A percentile compares a stretch with the other conserved stretches of the same genome.
phyloP scores from a whole-genome alignment of 2,113 vertebrate genomes.

The Pterocles orientalis region DNA sequence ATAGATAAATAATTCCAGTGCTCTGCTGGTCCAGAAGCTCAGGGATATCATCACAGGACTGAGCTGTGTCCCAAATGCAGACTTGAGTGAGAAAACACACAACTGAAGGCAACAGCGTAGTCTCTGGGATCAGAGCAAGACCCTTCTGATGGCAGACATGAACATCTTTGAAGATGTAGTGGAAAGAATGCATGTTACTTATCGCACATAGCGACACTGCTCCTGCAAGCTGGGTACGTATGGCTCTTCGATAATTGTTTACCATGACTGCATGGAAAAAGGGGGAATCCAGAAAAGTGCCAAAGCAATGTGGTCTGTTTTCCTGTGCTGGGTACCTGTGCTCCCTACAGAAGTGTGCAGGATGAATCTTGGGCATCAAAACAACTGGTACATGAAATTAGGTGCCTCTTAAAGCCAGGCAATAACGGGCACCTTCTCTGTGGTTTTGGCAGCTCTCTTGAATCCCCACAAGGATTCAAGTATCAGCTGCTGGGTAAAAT shows the following conservation, averaged over 20 bases:
- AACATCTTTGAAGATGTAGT: not conserved
- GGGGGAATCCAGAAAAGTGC: not conserved
- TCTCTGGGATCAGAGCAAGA: not conserved
- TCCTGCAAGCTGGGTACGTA: fast-evolving
- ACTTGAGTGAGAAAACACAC: not conserved
- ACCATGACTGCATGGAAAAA: not conserved
- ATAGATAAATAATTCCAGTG: not conserved
- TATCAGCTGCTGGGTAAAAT: not conserved
- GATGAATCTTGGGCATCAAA: not conserved
- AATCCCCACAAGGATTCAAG: not conserved
- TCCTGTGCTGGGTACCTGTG: not conserved
- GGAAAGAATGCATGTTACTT: not conserved
- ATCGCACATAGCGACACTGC: not conserved
- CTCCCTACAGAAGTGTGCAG: not conserved
- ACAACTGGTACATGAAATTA: not conserved
- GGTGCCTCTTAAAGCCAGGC: not conserved
- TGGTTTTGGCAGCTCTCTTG: not conserved
- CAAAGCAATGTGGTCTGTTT: not conserved
- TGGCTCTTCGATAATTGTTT: not conserved
- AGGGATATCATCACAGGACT: not conserved
- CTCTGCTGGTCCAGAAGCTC: not conserved
- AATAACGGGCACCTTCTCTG: not conserved
- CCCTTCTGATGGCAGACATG: not conserved
- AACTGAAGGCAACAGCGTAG: not conserved
- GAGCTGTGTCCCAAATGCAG: not conserved